Percentiles rank a stretch among this genome's conserved stretches.
Conservation (phyloP, 2,888 invertebrate genomes). For the Rosalia funebris region DNA sequence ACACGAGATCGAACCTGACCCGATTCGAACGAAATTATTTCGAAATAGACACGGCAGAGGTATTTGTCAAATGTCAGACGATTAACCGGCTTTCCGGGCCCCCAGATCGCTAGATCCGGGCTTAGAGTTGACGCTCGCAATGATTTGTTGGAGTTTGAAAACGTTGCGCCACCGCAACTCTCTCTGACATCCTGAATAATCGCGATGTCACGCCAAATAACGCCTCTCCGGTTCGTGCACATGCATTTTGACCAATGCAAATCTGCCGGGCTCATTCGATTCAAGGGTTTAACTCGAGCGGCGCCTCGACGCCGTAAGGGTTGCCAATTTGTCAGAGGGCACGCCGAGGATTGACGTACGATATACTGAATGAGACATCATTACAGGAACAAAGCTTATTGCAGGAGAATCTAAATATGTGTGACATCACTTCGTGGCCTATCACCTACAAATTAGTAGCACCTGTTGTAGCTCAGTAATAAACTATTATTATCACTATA, state of each 20-base stretch:
- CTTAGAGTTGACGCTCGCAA: slow-evolving; percentile 57
- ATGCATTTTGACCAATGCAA: slow-evolving; percentile 54
- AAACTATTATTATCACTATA: too few species aligned
- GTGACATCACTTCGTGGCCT: too few species aligned
- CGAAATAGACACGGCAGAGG: slow-evolving; percentile 31
- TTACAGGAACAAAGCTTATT: too few species aligned
- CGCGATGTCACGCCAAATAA: slow-evolving; percentile 51
- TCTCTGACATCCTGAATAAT: slow-evolving; percentile 41
- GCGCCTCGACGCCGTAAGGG: background rate
- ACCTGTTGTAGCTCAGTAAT: too few species aligned
- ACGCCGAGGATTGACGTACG: too few species aligned
- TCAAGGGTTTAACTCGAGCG: slow-evolving; percentile 18
- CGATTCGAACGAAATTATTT: background rate
- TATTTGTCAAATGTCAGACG: slow-evolving; percentile 43
- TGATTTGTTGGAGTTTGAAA: slow-evolving; percentile 59
- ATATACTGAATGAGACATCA: too few species aligned
- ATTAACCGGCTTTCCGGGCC: slow-evolving; percentile 37
- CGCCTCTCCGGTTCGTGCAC: slow-evolving; percentile 50
- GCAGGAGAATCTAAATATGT: too few species aligned
- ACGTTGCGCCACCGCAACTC: slow-evolving; percentile 38
- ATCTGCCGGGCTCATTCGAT: slow-evolving; percentile 34
- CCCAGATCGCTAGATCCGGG: slow-evolving; percentile 38
- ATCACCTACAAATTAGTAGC: too few species aligned
- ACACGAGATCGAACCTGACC: too few species aligned
- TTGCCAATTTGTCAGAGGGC: background rate